Conservation (phyloP, 2,797 vertebrate species). For the Jordanella pulchra region DNA sequence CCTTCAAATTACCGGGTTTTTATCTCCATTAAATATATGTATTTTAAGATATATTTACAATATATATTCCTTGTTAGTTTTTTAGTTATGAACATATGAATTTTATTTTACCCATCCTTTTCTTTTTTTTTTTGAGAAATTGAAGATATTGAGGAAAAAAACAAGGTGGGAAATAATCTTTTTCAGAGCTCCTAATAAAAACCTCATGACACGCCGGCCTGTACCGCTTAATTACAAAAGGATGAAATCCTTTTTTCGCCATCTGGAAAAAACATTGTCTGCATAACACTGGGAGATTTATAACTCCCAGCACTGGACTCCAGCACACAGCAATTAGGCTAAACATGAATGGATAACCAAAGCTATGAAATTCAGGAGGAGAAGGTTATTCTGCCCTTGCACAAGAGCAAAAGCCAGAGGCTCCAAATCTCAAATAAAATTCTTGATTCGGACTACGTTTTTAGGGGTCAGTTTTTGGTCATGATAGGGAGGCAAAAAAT, state of each 20-base stretch:
- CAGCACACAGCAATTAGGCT: conserved; percentile 79
- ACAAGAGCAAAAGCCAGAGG: conserved; percentile 42
- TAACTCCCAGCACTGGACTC: conserved; percentile 79
- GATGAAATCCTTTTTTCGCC: conserved; percentile 85
- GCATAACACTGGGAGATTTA: conserved; percentile 83
- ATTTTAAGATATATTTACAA: conserved; percentile 53
- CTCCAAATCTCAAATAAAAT: conserved; percentile 57
- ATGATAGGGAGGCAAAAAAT: conserved; percentile 24
- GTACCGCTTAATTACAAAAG: conserved; percentile 87
- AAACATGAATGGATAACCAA: conserved; percentile 76
- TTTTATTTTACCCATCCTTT: conserved; percentile 63
- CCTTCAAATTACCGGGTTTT: conserved; percentile 70
- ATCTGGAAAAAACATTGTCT: conserved; percentile 86
- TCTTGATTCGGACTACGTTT: conserved; percentile 40
- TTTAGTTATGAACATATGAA: conserved; percentile 50
- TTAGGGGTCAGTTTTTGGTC: not conserved
- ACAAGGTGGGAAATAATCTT: conserved; percentile 80
- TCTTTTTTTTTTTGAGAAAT: conserved; percentile 70
- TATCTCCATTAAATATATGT: conserved; percentile 65
- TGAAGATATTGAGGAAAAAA: conserved; percentile 81
- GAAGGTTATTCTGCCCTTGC: conserved; percentile 54
- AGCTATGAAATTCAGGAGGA: conserved; percentile 61
- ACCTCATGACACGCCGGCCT: conserved; percentile 81
- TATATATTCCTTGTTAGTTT: conserved; percentile 50
- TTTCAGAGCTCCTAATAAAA: conserved; percentile 80